phyloP scores from a whole-genome alignment of 92 coral and sea anemone genomes.

The Galaxea fascicularis region DNA sequence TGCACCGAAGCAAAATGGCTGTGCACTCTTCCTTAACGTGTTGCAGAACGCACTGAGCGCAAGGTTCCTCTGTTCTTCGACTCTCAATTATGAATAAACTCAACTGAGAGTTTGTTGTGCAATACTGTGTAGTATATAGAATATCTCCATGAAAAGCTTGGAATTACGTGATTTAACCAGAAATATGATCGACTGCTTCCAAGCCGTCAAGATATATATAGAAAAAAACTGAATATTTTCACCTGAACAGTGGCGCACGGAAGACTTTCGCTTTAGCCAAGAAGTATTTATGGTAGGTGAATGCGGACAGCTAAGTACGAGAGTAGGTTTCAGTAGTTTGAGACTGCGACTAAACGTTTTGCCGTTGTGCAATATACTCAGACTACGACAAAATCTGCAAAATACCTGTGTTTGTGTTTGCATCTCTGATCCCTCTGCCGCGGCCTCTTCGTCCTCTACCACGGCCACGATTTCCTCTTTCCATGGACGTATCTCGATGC shows the following conservation, averaged over 20 bases:
- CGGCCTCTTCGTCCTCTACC: constrained; percentile 10
- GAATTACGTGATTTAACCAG: no score
- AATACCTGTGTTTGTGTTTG: neutral
- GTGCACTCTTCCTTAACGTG: no score
- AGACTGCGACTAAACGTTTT: neutral
- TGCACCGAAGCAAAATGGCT: no score
- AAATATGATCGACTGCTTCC: no score
- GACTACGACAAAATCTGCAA: neutral
- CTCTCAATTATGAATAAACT: no score
- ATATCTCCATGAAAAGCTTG: no score
- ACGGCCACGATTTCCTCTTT: neutral
- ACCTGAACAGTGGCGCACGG: neutral
- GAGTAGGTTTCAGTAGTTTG: neutral
- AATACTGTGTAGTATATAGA: no score
- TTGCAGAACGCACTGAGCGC: no score
- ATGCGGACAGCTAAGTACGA: neutral
- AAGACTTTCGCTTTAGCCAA: neutral
- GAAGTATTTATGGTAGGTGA: neutral
- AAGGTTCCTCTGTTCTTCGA: no score
- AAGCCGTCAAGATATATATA: no score
- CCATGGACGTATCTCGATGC: neutral
- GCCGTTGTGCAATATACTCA: neutral
- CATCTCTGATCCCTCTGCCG: neutral
- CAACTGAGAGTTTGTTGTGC: no score
- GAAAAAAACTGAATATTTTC: no score